These are phyloP conservation scores for Garra rufa DNA, from an alignment of 2,113 vertebrate genomes.

Conservation along the genomic window DNA sequence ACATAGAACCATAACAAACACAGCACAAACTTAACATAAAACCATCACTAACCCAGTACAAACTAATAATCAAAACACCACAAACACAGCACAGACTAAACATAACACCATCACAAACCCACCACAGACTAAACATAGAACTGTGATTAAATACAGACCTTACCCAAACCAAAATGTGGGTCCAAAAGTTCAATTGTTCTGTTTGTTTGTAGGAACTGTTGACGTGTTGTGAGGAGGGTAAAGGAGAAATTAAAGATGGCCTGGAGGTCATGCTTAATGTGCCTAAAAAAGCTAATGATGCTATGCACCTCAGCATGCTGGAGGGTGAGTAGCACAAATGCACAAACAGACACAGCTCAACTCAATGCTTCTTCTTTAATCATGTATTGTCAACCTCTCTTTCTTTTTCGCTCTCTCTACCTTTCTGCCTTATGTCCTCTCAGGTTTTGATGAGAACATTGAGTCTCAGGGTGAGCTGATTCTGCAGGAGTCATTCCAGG, in stretches of 20 bases:
- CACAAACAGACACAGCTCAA: background rate
- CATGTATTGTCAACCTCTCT: background rate
- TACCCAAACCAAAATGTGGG: background rate
- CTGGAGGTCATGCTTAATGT: slow-evolving; percentile 99
- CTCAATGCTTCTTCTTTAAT: background rate
- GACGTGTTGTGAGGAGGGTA: slow-evolving; percentile 97
- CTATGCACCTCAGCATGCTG: slow-evolving; percentile 99
- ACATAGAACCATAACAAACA: too few species aligned
- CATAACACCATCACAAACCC: too few species aligned
- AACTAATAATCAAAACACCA: too few species aligned
- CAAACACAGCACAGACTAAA: too few species aligned
- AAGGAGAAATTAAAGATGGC: slow-evolving; percentile 98
- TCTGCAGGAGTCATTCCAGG: slow-evolving; percentile 98
- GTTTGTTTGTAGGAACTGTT: slow-evolving; percentile 85
- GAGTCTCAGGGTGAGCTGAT: slow-evolving; percentile 98
- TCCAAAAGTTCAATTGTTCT: background rate
- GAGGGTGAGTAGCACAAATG: slow-evolving; percentile 80
- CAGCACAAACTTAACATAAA: too few species aligned
- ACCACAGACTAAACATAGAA: too few species aligned
- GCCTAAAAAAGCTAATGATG: slow-evolving; percentile 96
- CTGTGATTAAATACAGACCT: background rate
- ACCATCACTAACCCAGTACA: too few species aligned
- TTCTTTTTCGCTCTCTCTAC: background rate
- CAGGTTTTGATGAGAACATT: slow-evolving; percentile 97
- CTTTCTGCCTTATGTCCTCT: slow-evolving; percentile 25